Percentiles rank a stretch among this genome's conserved stretches.
phyloP scores from a whole-genome alignment of 1,140 invertebrate genomes.

The Magallana ariakensis region DNA sequence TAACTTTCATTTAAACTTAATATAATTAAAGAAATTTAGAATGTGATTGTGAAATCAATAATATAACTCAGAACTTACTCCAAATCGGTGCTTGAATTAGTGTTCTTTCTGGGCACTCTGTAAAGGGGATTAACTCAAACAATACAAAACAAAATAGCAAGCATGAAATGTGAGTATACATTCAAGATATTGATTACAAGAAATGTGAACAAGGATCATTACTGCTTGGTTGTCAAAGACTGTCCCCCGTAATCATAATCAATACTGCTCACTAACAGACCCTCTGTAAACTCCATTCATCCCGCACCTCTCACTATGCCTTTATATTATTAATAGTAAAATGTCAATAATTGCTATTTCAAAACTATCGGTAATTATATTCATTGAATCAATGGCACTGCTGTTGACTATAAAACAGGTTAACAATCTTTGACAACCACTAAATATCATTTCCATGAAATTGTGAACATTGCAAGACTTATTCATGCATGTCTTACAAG shows the following conservation, averaged over 20 bases:
- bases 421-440: background rate
- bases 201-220: background rate
- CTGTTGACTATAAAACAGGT: no score
- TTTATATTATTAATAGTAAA: background rate
- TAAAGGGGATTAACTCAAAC: constrained; percentile 42
- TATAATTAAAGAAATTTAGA: no score
- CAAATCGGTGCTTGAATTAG: background rate
- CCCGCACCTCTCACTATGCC: background rate
- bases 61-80: background rate
- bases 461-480: background rate
- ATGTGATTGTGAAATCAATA: no score
- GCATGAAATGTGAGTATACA: constrained; percentile 17
- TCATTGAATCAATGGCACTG: background rate
- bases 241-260: background rate
- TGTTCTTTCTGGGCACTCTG: constrained; percentile 37
- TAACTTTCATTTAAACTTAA: no score
- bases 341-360: background rate
- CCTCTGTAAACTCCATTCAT: background rate
- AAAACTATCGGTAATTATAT: background rate
- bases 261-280: background rate
- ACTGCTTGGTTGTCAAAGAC: background rate
- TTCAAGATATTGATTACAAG: background rate
- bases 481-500: background rate
- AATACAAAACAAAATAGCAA: background rate
- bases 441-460: background rate